Base-by-base conservation (phyloP, 1,140 invertebrate genomes). In the Saxidomus purpurata region DNA sequence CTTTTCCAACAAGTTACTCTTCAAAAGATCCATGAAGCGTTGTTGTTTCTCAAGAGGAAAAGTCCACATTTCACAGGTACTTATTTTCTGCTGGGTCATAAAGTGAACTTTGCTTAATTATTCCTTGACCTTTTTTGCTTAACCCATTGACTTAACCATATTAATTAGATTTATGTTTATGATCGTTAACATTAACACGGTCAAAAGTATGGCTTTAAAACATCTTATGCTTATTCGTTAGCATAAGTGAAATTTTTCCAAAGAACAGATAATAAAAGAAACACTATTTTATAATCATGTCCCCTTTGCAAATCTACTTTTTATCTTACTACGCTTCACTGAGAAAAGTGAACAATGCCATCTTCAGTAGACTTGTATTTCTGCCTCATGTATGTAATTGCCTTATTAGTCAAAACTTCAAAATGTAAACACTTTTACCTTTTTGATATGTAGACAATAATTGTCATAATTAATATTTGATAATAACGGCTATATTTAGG, bases 11-110 rank as follows among this genome's bases (percentile, higher is more conserved):
- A 71, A 40, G 67, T 71, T 71, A 9, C 67, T 71, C 4, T 71
- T 4, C 4, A 71, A 4, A 71, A 40, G 25, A 40, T 71, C 6
- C 67, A 71, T 28, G 67, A 71, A 71, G 67, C 67, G 4, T 22
- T 71, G 22, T 22, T 71, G 31, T 71, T 9, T 22, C 67, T 71
- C 4, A 71, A 71, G 67, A 4, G 22, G 36, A 71, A 71, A 11
- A 71, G 67, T 71, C 67, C 67, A 71, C 67, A 71, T 71, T 71
- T 71, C 36, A 9, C 67, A 9, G 67, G 67, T 71, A 71, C 22
- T 25, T 67, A 67, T 67, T 34, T 67, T 67, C 47, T 49, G 47
- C 47, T 49, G 47, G 47, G 31, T 25, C 61, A 67, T 25, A 67
- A 67, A n/a, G n/a, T 67, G 31, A 67, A 67, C 61, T 67, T 67